Evolutionary conservation across 2,888 invertebrate genomes (phyloP).

Genomic region (Craniophora ligustri): DNA sequence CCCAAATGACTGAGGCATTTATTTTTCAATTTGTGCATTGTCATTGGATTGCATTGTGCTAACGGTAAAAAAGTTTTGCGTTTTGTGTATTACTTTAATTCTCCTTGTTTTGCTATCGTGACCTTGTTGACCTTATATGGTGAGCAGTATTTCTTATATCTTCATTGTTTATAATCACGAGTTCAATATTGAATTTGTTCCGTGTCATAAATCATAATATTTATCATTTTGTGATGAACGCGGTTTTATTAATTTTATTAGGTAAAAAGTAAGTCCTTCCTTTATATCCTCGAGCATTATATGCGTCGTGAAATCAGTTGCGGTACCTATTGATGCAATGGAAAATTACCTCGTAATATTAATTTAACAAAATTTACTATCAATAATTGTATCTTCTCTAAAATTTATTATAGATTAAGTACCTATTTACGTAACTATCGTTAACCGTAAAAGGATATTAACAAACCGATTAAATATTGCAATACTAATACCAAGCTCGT

Average conservation of each 20-base stretch:
- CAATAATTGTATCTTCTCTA: slow-evolving; percentile 22
- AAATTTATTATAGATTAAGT: background rate
- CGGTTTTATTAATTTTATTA: no score
- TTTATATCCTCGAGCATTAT: background rate
- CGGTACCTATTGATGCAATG: no score
- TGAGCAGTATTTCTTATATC: background rate
- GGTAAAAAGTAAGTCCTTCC: no score
- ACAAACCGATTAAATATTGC: slow-evolving; percentile 39
- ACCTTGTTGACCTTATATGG: background rate
- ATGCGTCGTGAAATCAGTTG: background rate
- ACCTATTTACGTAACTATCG: background rate
- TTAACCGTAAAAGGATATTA: slow-evolving; percentile 31
- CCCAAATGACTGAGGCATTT: slow-evolving; percentile 6
- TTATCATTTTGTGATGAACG: no score
- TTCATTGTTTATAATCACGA: background rate
- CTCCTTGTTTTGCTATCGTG: background rate
- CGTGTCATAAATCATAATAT: no score
- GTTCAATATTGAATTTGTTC: background rate
- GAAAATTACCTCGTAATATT: slow-evolving; percentile 5
- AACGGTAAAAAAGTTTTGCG: background rate
- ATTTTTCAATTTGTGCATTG: slow-evolving; percentile 6
- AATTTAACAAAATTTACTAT: slow-evolving; percentile 14
- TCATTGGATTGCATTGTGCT: background rate
- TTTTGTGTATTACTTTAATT: background rate
- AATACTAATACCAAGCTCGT: slow-evolving; percentile 36